Evolutionary conservation across 30 jellyfish, hydroid and myxozoan species (phyloP).

Genomic region (Rhopilema esculentum): DNA sequence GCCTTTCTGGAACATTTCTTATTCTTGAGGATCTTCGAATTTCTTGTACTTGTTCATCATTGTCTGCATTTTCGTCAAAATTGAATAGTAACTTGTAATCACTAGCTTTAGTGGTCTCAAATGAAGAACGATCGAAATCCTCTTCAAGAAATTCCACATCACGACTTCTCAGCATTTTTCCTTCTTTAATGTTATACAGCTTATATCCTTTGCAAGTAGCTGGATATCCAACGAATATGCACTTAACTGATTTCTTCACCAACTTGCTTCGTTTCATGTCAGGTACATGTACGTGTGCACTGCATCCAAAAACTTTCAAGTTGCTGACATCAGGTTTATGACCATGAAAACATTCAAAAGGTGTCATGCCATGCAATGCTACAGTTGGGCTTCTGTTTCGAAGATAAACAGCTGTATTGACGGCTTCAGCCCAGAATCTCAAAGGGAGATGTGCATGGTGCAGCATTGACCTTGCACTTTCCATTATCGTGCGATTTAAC

Average conservation of each 20-base stretch:
- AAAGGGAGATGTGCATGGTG: constrained; percentile 16
- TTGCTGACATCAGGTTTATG: constrained; percentile 45
- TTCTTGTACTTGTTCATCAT: constrained; percentile 1
- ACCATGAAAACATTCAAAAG: constrained; percentile 44
- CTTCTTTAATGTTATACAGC: too few relatives aligned
- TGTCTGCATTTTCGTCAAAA: constrained; percentile 1
- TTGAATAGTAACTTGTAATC: not conserved
- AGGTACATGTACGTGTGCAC: constrained; percentile 45
- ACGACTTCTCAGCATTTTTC: not conserved
- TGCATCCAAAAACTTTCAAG: constrained; percentile 58
- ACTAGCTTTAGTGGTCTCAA: not conserved
- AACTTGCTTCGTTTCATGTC: constrained; percentile 8
- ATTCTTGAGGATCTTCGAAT: not conserved
- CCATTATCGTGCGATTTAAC: too few relatives aligned
- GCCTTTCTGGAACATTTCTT: constrained; percentile 10
- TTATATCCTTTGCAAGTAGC: too few relatives aligned
- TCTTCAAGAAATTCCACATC: not conserved
- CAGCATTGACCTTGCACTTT: too few relatives aligned
- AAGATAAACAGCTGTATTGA: constrained; percentile 26
- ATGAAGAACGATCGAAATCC: not conserved
- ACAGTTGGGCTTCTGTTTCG: constrained; percentile 55
- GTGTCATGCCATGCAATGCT: constrained; percentile 37
- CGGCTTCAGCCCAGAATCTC: constrained; percentile 31
- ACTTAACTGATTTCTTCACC: too few relatives aligned
- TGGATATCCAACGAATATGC: too few relatives aligned